Conservation (phyloP, 2,888 invertebrate genomes). For the Resseliella maxima region DNA sequence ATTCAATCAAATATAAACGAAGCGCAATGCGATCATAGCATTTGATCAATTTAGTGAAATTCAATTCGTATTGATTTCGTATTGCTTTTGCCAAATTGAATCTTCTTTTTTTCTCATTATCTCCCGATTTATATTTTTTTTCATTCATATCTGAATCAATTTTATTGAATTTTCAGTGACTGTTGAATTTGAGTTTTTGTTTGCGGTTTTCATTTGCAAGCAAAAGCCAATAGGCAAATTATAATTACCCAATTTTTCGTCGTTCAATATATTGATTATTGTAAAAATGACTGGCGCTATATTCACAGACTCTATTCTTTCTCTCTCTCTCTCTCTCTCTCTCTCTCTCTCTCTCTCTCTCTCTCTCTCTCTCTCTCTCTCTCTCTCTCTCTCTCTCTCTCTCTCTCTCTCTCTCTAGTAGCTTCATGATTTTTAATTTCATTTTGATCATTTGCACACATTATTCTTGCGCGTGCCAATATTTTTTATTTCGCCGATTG, state of each 20-base stretch:
- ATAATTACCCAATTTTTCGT: constrained; percentile 33
- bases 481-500: not conserved
- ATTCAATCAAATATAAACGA: not conserved
- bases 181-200: not conserved
- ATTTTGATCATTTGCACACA: constrained; percentile 27
- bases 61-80: constrained; percentile 3
- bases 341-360: too few relatives aligned
- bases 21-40: not conserved
- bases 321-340: too few relatives aligned
- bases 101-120: not conserved
- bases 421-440: not conserved
- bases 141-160: not conserved
- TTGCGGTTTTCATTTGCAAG: not conserved
- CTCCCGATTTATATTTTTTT: not conserved
- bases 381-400: too few relatives aligned
- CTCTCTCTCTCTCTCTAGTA: too few relatives aligned
- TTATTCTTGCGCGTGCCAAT: constrained; percentile 39
- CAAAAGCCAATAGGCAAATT: not conserved
- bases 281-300: not conserved
- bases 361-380: too few relatives aligned
- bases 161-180: not conserved
- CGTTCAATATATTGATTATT: constrained; percentile 17
- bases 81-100: not conserved
- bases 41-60: constrained; percentile 21
- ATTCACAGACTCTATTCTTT: not conserved